Evolutionary conservation across 2,888 invertebrate species (phyloP), one percentile per base, ranked within the genome.

Genomic region (Acanthopleura granulata): DNA sequence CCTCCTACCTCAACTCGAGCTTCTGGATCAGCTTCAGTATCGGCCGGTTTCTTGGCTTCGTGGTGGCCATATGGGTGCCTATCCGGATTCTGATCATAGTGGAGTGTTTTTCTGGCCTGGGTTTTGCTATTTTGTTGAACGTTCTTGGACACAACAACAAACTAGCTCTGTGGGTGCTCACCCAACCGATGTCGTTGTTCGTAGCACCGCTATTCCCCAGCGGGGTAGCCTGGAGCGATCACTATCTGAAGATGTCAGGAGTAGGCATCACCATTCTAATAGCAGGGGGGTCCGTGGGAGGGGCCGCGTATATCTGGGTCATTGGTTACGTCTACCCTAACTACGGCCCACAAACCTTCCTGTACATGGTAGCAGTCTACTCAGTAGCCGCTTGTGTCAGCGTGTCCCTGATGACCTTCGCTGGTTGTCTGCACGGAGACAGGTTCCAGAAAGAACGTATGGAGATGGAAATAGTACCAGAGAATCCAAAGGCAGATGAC

Each of bases 11-110:
- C 29, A 83, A 85, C 74, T 82, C 84, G 16, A 76, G 77, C 0
- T 86, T 82, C 73, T 85, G 85, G 84, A 80, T 82, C 15, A 80
- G 84, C 73, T 84, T 83, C 77, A 80, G 83, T 0, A 69, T 78
- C 4, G 85, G 84, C 0, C 73, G 85, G 12, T 73, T 81, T 25
- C 72, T 78, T 14, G 84, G 83, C 16, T 81, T 85, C 29, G 25
- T 84, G 1, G 69, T 81, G 0, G 81, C 84, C 0, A 72, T 79
- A 22, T 84, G 77, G 70, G 77, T 86, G 29, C 82, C 83, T 0
- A 79, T 83, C 9, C 70, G 81, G 12, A 75, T 77, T 72, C 72
- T 85, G 14, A 75, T 83, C 14, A n/a, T 84, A 29, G 77, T 81
- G 16, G 81, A 84, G 62, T 76, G 79, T 6, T 73, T 76, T 62